Evolutionary conservation across 2,797 vertebrate species (phyloP), one percentile per base, ranked within the genome.

Genomic region (Peromyscus attwateri): DNA sequence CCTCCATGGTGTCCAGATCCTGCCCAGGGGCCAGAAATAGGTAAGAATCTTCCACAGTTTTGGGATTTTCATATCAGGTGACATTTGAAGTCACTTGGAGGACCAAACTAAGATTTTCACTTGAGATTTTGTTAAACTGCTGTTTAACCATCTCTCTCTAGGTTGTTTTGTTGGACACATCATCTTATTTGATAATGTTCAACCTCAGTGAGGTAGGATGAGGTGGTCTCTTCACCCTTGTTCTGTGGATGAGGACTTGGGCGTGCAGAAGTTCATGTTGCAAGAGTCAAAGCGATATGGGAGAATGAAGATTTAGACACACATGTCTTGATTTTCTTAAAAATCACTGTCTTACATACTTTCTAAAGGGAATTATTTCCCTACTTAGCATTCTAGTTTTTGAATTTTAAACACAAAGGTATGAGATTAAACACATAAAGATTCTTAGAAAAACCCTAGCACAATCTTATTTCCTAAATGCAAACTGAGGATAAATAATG

Each of bases 1-100:
- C 98, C 92, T 98, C 98, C 98, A 99, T 98, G 70, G 49, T 96
- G 43, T 37, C 37, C 43, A 96, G 84, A 81, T 46, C 80, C 97
- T 98, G 96, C 46, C 16, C 11, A 7, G 73, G 97, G 92, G 95
- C 40, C 4, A 88, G 66, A 95, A 79, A 79, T 0, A 1, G 87
- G 55, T 27, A 43, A 57, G 57, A 73, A 17, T 12, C 4, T 5
- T 73, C 34, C 43, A 60, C 23, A 27, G 46, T 57, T 31, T 52
- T 19, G n/a, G 34, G 31, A 2, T 14, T 12, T 27, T 88, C 66
- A 66, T 6, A 3, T 11, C 6, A 4, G 88, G 25, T 52, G 52
- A 70, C 0, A 0, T 55, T 3, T 23, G 43, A 31, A 71, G 57
- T 52, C 6, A 4, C 34, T 31, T 1, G 4, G 8, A 62, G 37